Base-by-base conservation (phyloP, 2,888 invertebrate genomes). In the Noctua janthina region DNA sequence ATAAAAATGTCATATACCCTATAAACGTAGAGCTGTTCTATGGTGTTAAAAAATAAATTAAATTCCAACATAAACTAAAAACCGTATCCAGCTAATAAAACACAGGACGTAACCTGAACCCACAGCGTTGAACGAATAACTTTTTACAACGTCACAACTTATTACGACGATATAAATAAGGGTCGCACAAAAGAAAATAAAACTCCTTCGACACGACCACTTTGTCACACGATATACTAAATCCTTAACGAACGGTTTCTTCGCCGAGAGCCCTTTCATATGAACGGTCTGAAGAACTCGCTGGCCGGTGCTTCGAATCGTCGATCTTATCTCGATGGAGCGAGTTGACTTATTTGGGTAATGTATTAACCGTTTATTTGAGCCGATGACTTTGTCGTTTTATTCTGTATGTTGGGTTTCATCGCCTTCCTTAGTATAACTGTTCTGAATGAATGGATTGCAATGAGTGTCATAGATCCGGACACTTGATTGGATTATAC, bases 141-240 rank as follows among this genome's bases (percentile, higher is more conserved):
- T 73, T 87, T 87, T 79, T 64, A 82, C 51, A 79, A 51, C 73
- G 68, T 74, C 71, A 78, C 79, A 68, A 86, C 68, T 68, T 88
- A 86, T 82, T 76, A 88, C 76, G 76, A 76, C 74, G 59, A 54
- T 67, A 74, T 88, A 88, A 86, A 82, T 80, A 86, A 86, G 54
- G 66, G 51, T 20, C 54, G 66, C 56, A 73, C 68, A 76, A 88
- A 85, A 78, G 77, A 82, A 88, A 76, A 88, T 83, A 73, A 87
- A 75, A 76, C 73, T 76, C 59, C 62, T 83, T 71, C 64, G 70
- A 79, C 83, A 77, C 66, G 71, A 75, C 62, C 82, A 85, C 77
- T 88, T 86, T 81, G 89, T 87, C 76, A 86, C 78, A 74, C 74
- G 87, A 86, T 88, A 83, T 79, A 72, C 71, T 75, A 79, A 77